Evolutionary conservation across 2,888 invertebrate species (phyloP).

Genomic region (Aricia artaxerxes): DNA sequence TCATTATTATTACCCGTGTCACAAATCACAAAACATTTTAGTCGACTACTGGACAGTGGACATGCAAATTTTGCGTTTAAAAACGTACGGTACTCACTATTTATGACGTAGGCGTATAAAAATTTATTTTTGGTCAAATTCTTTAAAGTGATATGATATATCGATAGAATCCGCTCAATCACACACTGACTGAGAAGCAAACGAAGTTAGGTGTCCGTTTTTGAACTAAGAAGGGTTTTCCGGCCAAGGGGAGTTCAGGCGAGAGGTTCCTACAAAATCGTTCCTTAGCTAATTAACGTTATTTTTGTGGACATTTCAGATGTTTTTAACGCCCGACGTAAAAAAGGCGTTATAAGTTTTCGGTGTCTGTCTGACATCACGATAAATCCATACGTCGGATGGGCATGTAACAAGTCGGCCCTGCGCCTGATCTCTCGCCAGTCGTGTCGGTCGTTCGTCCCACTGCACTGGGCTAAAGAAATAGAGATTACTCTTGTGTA

Average conservation of each 20-base stretch:
- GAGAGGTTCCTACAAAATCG: background rate
- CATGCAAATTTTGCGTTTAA: too few species aligned
- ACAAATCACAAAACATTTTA: too few species aligned
- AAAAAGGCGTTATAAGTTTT: background rate
- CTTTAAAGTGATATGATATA: background rate
- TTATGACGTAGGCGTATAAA: too few species aligned
- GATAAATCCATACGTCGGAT: too few species aligned
- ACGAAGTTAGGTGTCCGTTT: conserved; percentile 11
- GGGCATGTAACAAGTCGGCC: too few species aligned
- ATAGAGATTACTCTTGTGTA: too few species aligned
- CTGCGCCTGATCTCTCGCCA: too few species aligned
- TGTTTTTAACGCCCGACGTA: background rate
- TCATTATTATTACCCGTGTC: too few species aligned
- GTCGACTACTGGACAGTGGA: too few species aligned
- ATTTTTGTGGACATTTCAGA: background rate
- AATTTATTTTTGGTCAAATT: background rate
- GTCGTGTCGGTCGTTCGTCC: too few species aligned
- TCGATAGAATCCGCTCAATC: conserved; percentile 1
- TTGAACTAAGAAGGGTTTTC: conserved; percentile 11
- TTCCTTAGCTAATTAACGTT: background rate
- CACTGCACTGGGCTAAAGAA: too few species aligned
- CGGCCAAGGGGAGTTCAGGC: background rate
- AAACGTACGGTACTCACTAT: too few species aligned
- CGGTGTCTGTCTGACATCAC: background rate
- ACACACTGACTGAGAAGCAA: conserved; percentile 13